Percentiles rank a stretch among this genome's conserved stretches.
phyloP scores from a whole-genome alignment of 2,888 invertebrate species.

The Lepidonotus clava region DNA sequence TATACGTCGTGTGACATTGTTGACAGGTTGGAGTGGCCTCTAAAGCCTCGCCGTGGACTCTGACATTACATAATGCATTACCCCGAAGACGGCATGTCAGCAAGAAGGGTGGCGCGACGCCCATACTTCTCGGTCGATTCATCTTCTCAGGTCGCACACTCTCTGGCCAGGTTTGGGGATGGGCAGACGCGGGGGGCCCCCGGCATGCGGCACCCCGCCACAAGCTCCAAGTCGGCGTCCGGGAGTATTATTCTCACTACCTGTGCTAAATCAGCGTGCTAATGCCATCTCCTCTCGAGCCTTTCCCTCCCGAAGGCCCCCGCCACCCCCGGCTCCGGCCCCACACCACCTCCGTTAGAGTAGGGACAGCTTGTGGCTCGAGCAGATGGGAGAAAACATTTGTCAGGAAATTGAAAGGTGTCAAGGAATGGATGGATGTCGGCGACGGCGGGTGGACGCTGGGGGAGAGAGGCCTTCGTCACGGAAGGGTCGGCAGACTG shows the following conservation, averaged over 20 bases:
- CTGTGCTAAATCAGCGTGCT: neutral
- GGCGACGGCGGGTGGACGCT: neutral
- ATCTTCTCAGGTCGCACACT: too few species aligned
- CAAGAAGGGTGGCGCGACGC: too few species aligned
- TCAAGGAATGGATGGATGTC: constrained; percentile 45
- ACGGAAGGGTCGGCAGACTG: neutral
- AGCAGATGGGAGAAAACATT: constrained; percentile 46
- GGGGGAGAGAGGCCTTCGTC: neutral
- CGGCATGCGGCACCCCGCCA: neutral
- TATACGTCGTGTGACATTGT: neutral
- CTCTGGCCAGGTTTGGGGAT: too few species aligned
- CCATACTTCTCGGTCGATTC: too few species aligned
- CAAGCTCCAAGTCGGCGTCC: neutral
- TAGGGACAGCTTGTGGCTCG: neutral
- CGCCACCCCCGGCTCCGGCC: neutral
- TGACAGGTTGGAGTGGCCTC: constrained; percentile 5
- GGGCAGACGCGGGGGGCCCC: too few species aligned
- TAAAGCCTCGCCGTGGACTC: neutral
- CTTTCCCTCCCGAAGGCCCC: neutral
- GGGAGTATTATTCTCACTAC: too few species aligned
- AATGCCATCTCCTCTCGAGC: neutral
- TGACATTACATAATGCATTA: constrained; percentile 35
- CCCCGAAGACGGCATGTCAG: constrained; percentile 3
- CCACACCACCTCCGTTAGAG: neutral
- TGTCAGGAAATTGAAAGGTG: constrained; percentile 54